Base-by-base conservation (phyloP, 1,140 invertebrate genomes). In the Nasonia vitripennis region DNA sequence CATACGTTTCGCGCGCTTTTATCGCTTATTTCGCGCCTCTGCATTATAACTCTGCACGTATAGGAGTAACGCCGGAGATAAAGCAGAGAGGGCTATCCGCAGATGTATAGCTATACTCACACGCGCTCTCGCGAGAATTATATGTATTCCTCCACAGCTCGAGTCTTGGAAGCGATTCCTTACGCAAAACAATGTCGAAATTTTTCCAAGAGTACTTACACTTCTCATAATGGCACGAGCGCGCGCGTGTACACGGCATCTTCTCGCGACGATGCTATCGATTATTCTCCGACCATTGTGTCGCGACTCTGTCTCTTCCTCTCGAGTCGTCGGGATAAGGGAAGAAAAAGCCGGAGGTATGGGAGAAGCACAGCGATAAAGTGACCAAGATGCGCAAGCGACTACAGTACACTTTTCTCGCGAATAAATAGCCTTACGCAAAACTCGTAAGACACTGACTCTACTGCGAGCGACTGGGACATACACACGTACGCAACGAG, bases 371-470 rank as follows among this genome's bases (percentile, higher is more conserved):
- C 41, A 45, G 45, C 17, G 70, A 82, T 74, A 55, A 62, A 71
- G 37, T 71, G 68, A 82, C 70, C 70, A 20, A 71, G 67, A 81
- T 71, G 34, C 2, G 67, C 37, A 1, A 37, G 17, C 23, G 11
- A 1, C 45, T 10, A 0, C 27, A 27, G 27, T 27, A 27, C 20
- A 23, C 34, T 62, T 37, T 62, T 23, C 48, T 17, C 48, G 71
- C 20, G 17, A 51, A 74, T 81, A 51, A 31, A 37, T 20, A 62
- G 55, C 51, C 23, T 83, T 83, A 83, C 81, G 81, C 81, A 83
- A 83, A 83, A 67, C 31, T 45, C 62, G 14, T 17, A 6, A 3
- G 79, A 31, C n/a, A 37, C 41, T 12, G 31, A 37, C 34, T 37
- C 5, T 37, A 37, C 34, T 45, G 9, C 41, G 41, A 7, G 41